These are phyloP conservation scores for Bellardia pandia DNA, from an alignment of 2,888 invertebrate genomes.

Conservation along the genomic window DNA sequence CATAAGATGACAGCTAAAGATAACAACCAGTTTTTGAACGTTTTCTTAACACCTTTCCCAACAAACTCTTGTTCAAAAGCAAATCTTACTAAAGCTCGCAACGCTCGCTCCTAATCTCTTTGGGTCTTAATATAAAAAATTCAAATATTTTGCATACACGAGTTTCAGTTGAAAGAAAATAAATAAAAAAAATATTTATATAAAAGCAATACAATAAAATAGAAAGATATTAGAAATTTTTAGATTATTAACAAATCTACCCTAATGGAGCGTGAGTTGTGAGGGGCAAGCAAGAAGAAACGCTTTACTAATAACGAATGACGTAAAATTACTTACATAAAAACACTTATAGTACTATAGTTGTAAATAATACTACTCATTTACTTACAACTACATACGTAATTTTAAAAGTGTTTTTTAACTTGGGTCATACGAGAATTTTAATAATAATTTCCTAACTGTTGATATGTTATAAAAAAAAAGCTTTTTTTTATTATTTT, in stretches of 20 bases:
- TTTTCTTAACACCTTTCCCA: conserved; percentile 62
- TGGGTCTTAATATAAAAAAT: neutral
- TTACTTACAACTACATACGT: conserved; percentile 2
- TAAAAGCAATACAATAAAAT: conserved; percentile 17
- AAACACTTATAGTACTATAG: neutral
- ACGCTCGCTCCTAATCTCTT: neutral
- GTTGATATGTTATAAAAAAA: neutral
- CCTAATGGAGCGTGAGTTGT: neutral
- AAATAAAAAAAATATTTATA: too few species aligned
- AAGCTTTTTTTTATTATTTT: neutral
- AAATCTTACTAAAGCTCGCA: neutral
- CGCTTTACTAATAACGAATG: neutral
- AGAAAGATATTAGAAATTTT: conserved; percentile 16
- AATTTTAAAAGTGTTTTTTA: neutral
- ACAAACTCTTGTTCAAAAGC: neutral
- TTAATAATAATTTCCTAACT: neutral
- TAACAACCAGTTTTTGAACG: conserved; percentile 51
- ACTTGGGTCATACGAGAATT: neutral
- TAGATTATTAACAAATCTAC: conserved; percentile 11
- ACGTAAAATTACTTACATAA: conserved; percentile 12
- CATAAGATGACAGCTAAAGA: conserved; percentile 16
- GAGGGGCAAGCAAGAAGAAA: neutral
- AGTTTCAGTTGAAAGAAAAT: conserved; percentile 12
- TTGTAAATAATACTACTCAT: neutral
- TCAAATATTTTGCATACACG: conserved; percentile 35